Evolutionary conservation across 2,113 vertebrate genomes (phyloP), one percentile per base, ranked within the genome.

Genomic region (Apodemus speciosus): DNA sequence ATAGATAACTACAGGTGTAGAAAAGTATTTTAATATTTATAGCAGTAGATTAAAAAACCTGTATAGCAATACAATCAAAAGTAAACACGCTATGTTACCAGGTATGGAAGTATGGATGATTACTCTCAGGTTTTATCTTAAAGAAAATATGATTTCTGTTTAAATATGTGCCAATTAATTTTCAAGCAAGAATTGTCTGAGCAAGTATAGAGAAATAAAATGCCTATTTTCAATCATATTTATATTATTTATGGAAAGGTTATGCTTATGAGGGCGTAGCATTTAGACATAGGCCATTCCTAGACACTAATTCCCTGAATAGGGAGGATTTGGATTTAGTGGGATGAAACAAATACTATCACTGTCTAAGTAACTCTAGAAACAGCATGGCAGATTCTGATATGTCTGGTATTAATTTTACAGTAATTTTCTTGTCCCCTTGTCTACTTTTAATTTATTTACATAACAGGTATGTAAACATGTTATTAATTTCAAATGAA

Each of bases 251-350:
- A 23, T 6, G 56, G 62, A 62, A 51, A 6, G 0, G 11, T 10
- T 6, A 15, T 11, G 6, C 16, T 43, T 1, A 2, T 6, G 9
- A 10, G 0, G 1, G 1, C 13, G 5, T 2, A 0, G 13, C 27
- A 4, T 0, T 20, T 2, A 27, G n/a, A 88, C 0, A 32, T 9
- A 9, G 0, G 2, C 14, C 10, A 25, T 0, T 40, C 7, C 3
- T 7, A 4, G 16, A 20, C 5, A 51, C 8, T 21, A 66, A 32
- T 32, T 66, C 58, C 35, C 18, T 25, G 14, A 25, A 9, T 0
- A 2, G 53, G 43, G 1, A 10, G 21, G 0, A 40, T 25, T 15
- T 3, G 16, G 27, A 79, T 62, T 53, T 64, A 8, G 68, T 7
- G 14, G 14, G 16, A 30, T 30, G 6, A 68, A 0, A 6, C n/a